Evolutionary conservation across 2,113 vertebrate species (phyloP).

Genomic region (Oncorhynchus kisutch): DNA sequence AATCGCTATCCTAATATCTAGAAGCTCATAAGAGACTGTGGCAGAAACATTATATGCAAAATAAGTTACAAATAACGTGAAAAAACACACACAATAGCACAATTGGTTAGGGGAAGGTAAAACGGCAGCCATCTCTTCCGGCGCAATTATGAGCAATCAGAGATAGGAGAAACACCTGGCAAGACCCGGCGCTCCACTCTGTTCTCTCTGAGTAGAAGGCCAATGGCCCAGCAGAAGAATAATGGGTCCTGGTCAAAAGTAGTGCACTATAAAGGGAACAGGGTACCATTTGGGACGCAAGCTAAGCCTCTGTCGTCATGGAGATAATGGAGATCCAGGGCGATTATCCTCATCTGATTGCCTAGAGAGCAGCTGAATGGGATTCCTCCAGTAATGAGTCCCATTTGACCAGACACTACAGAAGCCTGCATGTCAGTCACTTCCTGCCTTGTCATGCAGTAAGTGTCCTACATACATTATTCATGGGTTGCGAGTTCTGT

Average conservation of each 20-base stretch:
- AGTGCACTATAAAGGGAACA: no score
- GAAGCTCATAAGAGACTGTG: no score
- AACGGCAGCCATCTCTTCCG: no score
- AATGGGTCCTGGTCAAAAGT: no score
- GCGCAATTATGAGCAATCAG: no score
- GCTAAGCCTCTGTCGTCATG: slow-evolving; percentile 23
- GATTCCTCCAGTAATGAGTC: slow-evolving; percentile 59
- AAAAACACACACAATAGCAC: no score
- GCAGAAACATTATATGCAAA: no score
- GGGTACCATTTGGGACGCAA: slow-evolving; percentile 47
- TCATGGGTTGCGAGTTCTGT: no score
- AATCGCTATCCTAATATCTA: no score
- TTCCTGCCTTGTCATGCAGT: neutral
- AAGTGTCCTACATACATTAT: no score
- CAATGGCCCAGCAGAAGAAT: slow-evolving; percentile 32
- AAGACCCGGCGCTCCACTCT: neutral
- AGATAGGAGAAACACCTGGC: slow-evolving; percentile 28
- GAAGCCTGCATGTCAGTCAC: slow-evolving; percentile 50
- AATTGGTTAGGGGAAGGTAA: no score
- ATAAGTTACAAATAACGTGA: no score
- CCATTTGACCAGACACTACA: slow-evolving; percentile 51
- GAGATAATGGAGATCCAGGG: slow-evolving; percentile 67
- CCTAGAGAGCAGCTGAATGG: slow-evolving; percentile 71
- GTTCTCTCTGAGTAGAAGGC: slow-evolving; percentile 50
- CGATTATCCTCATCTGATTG: slow-evolving; percentile 73